Evolutionary conservation across 2,797 vertebrate species (phyloP).

Genomic region (Girardinus metallicus): DNA sequence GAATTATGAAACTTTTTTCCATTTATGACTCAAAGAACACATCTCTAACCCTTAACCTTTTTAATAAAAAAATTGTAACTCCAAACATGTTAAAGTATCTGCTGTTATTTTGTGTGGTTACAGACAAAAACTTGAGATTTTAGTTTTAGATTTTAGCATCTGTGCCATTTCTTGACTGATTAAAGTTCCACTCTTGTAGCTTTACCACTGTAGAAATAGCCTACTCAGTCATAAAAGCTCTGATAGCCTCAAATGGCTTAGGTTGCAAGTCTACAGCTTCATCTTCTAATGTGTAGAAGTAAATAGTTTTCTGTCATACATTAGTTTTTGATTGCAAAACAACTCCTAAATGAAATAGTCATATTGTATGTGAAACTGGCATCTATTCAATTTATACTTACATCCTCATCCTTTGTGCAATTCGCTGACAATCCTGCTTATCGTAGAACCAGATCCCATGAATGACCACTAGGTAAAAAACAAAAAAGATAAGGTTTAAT

Average conservation of each 20-base stretch:
- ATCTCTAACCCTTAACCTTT: background rate
- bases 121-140: background rate
- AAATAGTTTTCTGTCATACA: background rate
- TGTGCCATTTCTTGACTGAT: background rate
- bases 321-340: background rate
- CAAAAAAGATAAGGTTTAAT: conserved; percentile 1
- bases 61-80: background rate
- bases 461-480: conserved; percentile 86
- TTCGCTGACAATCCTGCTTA: conserved; percentile 94
- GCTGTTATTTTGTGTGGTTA: background rate
- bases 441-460: conserved; percentile 99
- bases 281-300: background rate
- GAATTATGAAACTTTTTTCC: background rate
- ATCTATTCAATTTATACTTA: conserved; percentile 76
- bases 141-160: background rate
- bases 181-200: background rate
- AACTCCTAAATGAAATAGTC: background rate
- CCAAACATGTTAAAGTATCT: background rate
- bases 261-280: background rate
- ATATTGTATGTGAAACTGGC: background rate
- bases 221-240: background rate
- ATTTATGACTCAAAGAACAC: background rate
- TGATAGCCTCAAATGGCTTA: background rate
- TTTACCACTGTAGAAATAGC: background rate
- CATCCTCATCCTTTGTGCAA: conserved; percentile 94